A percentile compares a stretch with the other conserved stretches of the same genome.
phyloP scores from a whole-genome alignment of 2,888 invertebrate species.

The Drosophila mulleri region DNA sequence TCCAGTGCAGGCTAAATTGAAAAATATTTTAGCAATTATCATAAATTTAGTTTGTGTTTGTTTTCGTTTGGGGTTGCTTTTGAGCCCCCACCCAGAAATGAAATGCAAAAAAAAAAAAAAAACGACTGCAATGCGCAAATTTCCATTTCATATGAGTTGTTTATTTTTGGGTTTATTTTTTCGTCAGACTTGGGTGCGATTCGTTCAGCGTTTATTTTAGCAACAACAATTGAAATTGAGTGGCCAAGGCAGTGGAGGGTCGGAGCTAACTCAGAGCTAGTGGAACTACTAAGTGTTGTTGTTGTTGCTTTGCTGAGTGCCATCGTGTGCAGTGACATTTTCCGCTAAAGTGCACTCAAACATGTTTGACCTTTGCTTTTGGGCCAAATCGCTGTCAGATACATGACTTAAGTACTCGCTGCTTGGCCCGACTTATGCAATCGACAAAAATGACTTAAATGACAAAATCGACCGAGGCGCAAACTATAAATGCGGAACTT shows the following conservation, averaged over 20 bases:
- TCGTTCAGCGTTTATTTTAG: conserved; percentile 30
- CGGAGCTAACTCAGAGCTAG: conserved; percentile 2
- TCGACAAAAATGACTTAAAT: conserved; percentile 40
- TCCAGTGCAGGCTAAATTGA: conserved; percentile 44
- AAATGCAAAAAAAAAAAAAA: conserved; percentile 32
- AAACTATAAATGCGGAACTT: conserved; percentile 67
- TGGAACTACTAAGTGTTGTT: not conserved
- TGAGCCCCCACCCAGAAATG: conserved; percentile 27
- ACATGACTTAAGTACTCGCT: conserved; percentile 52
- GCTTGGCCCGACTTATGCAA: conserved; percentile 63
- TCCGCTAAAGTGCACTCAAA: conserved; percentile 63
- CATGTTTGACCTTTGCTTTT: conserved; percentile 74
- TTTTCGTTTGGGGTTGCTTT: conserved; percentile 11
- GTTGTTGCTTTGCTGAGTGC: conserved; percentile 45
- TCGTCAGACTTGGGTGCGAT: conserved; percentile 17
- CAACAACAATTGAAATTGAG: conserved; percentile 71
- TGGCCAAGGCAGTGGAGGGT: conserved; percentile 66
- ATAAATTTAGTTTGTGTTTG: conserved; percentile 43
- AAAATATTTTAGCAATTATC: conserved; percentile 55
- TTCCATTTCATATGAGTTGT: conserved; percentile 29
- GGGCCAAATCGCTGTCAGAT: conserved; percentile 41
- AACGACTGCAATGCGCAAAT: conserved; percentile 75
- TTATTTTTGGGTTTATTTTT: not conserved
- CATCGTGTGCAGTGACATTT: conserved; percentile 78
- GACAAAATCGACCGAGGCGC: conserved; percentile 46